These are phyloP conservation scores for Aphaenogaster floridana DNA, from an alignment of 1,140 invertebrate species.

Conservation along the genomic window DNA sequence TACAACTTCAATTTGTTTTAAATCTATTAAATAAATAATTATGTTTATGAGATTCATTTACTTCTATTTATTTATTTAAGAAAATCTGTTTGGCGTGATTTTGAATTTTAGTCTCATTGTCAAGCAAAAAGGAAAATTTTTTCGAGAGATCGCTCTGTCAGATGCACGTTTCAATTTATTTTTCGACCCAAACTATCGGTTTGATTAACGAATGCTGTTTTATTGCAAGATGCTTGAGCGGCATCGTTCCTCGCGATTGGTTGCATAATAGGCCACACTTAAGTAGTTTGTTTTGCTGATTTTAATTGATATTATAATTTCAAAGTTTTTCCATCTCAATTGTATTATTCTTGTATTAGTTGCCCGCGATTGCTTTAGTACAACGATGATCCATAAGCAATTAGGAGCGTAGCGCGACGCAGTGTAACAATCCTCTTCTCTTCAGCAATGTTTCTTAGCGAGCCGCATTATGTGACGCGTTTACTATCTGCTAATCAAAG, in stretches of 20 bases:
- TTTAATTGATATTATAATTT: constrained; percentile 50
- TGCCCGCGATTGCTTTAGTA: constrained; percentile 14
- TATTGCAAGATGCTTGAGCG: constrained; percentile 38
- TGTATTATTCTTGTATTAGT: constrained; percentile 8
- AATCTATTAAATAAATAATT: neutral
- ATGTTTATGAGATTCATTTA: constrained; percentile 1
- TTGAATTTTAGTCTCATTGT: neutral
- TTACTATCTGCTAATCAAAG: constrained; percentile 27
- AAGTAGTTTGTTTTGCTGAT: neutral
- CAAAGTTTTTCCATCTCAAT: neutral
- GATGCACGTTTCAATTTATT: constrained; percentile 42
- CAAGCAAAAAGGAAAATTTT: neutral
- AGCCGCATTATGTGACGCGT: neutral
- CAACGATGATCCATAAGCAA: constrained; percentile 21
- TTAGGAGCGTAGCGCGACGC: constrained; percentile 66
- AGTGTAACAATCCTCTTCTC: constrained; percentile 59
- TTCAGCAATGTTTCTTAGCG: neutral
- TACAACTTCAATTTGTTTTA: neutral
- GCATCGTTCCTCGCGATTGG: constrained; percentile 25
- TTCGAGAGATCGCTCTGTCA: neutral
- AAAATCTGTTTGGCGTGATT: neutral
- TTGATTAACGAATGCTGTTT: constrained; percentile 42
- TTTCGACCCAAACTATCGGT: neutral
- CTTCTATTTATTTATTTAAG: neutral
- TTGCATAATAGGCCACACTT: neutral